Evolutionary conservation across 2,797 vertebrate genomes (phyloP).

Genomic region (Toxotes lorentzi): DNA sequence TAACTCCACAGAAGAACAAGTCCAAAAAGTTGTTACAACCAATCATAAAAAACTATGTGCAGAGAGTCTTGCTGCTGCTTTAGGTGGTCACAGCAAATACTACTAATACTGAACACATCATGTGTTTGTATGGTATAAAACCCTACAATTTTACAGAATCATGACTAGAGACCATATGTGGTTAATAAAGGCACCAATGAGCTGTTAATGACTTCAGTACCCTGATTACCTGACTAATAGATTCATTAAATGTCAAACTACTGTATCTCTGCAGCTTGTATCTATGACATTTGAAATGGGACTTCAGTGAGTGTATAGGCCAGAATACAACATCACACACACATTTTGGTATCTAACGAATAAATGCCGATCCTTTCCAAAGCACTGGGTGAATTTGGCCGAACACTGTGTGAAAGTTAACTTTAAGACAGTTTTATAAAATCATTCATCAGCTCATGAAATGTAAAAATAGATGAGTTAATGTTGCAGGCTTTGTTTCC

Average conservation of each 20-base stretch:
- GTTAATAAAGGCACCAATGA: neutral
- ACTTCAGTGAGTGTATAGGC: neutral
- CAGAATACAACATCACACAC: neutral
- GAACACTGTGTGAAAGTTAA: neutral
- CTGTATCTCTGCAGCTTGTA: neutral
- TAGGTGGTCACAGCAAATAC: neutral
- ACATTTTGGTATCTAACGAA: neutral
- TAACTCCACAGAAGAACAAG: neutral
- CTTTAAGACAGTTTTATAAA: neutral
- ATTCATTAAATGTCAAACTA: neutral
- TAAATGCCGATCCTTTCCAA: neutral
- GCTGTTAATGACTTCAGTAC: too few relatives aligned
- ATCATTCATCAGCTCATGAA: neutral
- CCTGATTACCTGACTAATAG: neutral
- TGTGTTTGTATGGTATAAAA: neutral
- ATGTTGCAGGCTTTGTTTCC: conserved; percentile 4
- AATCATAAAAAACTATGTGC: neutral
- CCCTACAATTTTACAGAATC: neutral
- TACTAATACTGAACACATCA: too few relatives aligned
- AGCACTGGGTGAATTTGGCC: neutral
- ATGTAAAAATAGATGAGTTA: neutral
- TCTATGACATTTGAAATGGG: neutral
- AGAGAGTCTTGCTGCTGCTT: neutral
- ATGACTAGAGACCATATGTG: neutral
- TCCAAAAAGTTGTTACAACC: neutral